Evolutionary conservation across 2,888 invertebrate genomes (phyloP), one percentile per base, ranked within the genome.

Genomic region (Luperina testacea): DNA sequence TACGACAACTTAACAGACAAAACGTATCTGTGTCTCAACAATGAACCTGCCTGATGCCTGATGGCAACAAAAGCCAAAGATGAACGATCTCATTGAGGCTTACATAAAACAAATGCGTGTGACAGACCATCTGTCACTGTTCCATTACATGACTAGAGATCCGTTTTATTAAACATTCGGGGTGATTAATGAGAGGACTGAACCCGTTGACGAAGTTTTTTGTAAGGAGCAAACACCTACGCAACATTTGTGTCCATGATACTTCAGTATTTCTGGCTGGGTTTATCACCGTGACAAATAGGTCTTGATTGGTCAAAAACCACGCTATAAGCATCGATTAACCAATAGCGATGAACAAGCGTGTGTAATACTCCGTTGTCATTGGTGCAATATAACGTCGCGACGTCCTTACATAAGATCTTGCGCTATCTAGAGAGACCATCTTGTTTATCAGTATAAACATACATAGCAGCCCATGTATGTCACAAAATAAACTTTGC

Each of bases 41-140:
- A 27, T 51, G 20, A 78, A 71, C 73, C 78, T 72, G 51, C 51
- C 48, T 68, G n/a, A 42, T 77, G 78, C 15, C 32, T 32, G 48
- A 59, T 69, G 69, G 68, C 32, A 80, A 86, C 79, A 77, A 80
- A 79, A 80, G 38, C 67, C 69, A 74, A 77, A 84, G 86, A 83
- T 90, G 84, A 89, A 79, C 86, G 88, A 80, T 61, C 88, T 78
- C 69, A 74, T 77, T 24, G 59, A 81, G 75, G 77, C 88, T 69
- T 57, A 80, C 80, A 87, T 75, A 86, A 89, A 90, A 91, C 89
- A 89, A 90, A 86, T 77, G 83, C 73, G 77, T 80, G 89, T 88
- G 90, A 90, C 90, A 89, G 82, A 78, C 77, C 75, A 90, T 92
- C 86, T 84, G 90, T 92, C 91, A 90, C 89, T 72, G 84, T 87